Base-by-base conservation (phyloP, 2,113 vertebrate species). In the Lampris incognitus region DNA sequence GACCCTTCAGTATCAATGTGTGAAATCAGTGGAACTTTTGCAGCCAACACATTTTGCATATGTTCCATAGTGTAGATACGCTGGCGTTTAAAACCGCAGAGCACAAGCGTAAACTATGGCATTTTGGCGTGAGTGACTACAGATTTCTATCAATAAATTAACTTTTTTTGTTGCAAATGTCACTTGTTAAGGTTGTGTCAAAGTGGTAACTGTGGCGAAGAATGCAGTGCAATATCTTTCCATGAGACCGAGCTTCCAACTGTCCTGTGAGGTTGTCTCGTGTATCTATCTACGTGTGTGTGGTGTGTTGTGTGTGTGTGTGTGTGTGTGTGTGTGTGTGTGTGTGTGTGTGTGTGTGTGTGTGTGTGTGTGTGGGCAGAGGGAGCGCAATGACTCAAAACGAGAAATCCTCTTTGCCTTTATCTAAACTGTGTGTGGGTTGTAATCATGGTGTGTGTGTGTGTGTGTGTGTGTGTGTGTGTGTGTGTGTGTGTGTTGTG, bases 361-460 rank as follows among this genome's bases (percentile, higher is more conserved):
- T 37, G 50, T 58, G 54, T 55, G 69, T 46, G 77, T 48, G 92
- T 90, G 91, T 90, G 91, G 91, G 91, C 89, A 91, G 88, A 84
- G 83, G 85, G 92, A 88, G 82, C 78, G 71, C 76, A 78, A 86
- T 94, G 93, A 94, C 85, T 94, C 92, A 93, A 92, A 91, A 85
- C 86, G 92, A 93, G 89, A 93, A 91, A 88, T 87, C 85, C 89
- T 92, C 84, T 91, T 86, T 87, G 90, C 88, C 89, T 87, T 80
- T 92, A 70, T 80, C 63, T 77, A 80, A 82, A 79, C 84, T 85
- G 75, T 88, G 88, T 73, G 88, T 92, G 87, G 92, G 92, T 66
- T 86, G 77, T 82, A 52, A 8, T 52, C 3, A 52, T 8, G 24
- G 0, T 24, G 24, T 24, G 24, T 24, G 24, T 24, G 24, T 24